Evolutionary conservation across 2,113 vertebrate species (phyloP).

Genomic region (Gambusia holbrooki): DNA sequence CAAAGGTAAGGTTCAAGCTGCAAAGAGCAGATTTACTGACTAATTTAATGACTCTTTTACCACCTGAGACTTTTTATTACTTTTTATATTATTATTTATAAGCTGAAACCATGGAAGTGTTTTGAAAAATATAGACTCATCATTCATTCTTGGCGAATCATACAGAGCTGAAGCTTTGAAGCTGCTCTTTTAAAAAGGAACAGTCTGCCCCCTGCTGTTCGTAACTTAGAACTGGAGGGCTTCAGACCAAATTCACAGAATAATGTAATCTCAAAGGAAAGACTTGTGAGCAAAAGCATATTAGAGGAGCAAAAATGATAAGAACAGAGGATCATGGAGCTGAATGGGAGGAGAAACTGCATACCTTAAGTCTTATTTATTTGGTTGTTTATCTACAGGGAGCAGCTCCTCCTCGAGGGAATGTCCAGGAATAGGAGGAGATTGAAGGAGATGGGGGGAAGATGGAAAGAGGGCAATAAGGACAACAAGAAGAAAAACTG

Average conservation of each 20-base stretch:
- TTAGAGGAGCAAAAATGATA: not conserved
- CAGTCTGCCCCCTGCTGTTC: not conserved
- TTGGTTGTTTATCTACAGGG: constrained; percentile 35
- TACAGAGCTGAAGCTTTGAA: too few relatives aligned
- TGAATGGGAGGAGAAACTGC: constrained; percentile 13
- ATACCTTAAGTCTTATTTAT: constrained; percentile 79
- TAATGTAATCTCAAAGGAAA: not conserved
- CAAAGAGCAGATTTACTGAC: too few relatives aligned
- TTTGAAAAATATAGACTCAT: too few relatives aligned
- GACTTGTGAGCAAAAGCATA: too few relatives aligned
- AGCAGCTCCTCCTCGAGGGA: constrained; percentile 74
- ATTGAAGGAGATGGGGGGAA: not conserved
- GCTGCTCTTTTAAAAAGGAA: not conserved
- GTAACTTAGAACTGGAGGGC: not conserved
- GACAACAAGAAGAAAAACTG: not conserved
- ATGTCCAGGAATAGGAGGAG: constrained; percentile 86
- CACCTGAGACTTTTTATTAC: too few relatives aligned
- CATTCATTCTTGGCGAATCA: too few relatives aligned
- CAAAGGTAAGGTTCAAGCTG: too few relatives aligned
- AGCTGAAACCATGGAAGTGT: too few relatives aligned
- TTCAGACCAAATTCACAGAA: not conserved
- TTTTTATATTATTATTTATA: too few relatives aligned
- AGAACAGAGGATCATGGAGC: not conserved
- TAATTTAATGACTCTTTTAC: too few relatives aligned
- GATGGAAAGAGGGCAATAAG: not conserved